Percentiles rank a stretch among this genome's conserved stretches.
Conservation (phyloP, 2,113 vertebrate genomes). For the Lampris megalopsis region DNA sequence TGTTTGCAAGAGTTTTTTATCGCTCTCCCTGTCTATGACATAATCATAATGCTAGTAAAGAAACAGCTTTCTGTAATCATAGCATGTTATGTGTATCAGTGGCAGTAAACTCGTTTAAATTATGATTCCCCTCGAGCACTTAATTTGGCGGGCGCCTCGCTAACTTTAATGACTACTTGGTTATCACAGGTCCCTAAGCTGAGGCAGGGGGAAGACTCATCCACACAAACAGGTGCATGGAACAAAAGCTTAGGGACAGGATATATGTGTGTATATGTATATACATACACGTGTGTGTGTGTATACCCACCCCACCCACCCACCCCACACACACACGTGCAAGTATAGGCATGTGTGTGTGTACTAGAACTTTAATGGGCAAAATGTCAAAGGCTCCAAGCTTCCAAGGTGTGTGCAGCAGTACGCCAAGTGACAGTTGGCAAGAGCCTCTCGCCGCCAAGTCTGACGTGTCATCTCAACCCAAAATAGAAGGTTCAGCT, state of each 20-base stretch:
- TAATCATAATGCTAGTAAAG: neutral
- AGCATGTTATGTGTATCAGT: slow-evolving; percentile 13
- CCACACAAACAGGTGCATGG: slow-evolving; percentile 18
- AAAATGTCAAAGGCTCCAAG: neutral
- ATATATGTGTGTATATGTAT: neutral
- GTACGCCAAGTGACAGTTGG: slow-evolving; percentile 27
- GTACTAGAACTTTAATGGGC: slow-evolving; percentile 11
- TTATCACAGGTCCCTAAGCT: neutral
- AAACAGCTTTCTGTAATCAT: neutral
- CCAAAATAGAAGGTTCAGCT: slow-evolving; percentile 9
- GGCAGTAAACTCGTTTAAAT: slow-evolving; percentile 31
- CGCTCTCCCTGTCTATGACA: neutral
- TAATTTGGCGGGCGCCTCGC: slow-evolving; percentile 17
- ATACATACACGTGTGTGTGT: neutral
- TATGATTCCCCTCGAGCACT: slow-evolving; percentile 16
- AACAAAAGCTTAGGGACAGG: neutral
- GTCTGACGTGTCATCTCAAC: slow-evolving; percentile 23
- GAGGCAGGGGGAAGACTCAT: neutral
- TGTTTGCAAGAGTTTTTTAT: neutral
- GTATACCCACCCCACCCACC: neutral
- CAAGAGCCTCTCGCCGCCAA: neutral
- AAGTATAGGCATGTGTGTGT: neutral
- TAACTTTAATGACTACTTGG: slow-evolving; percentile 14
- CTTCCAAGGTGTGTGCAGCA: slow-evolving; percentile 14
- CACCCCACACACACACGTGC: too few relatives aligned